Base-by-base conservation (phyloP, 2,113 vertebrate species). In the Butastur rufipennis region DNA sequence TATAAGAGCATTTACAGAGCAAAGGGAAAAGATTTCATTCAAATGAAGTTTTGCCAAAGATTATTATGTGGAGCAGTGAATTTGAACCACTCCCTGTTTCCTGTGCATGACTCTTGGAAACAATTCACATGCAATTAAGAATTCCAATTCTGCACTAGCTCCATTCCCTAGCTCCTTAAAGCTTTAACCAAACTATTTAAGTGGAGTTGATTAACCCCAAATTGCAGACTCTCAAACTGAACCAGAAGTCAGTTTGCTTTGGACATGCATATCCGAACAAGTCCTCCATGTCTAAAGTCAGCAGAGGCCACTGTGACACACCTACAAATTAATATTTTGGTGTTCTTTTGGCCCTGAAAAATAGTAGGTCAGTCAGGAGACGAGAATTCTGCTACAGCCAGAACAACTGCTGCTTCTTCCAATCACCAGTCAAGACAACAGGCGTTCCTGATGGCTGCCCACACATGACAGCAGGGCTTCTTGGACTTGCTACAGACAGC, bases 121-220 rank as follows among this genome's bases (percentile, higher is more conserved):
- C 89, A 95, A 95, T 83, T 92, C 58, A 80, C 32, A 70, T 23
- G n/a, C 81, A 95, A 91, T 91, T 93, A 95, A 73, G 31, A 95
- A 87, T 47, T 80, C 26, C 77, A 91, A 80, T 87, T 94, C 48
- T 75, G 61, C 68, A 72, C 34, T 47, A 89, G 48, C 23, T 73
- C 78, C 29, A 72, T 50, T 77, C 66, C 55, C 53, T 58, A 70
- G 53, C 20, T 89, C 53, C 50, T 91, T 43, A 38, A 91, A 91
- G 58, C 22, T 14, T 65, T 72, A 79, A 45, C 43, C 27, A 22
- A 56, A 48, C 19, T 22, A 47, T 56, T 86, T 61, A 3, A 75
- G 71, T 8, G 2, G 53, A 73, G 47, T 20, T 81, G 52, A 89
- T 81, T 63, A 93, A 94, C 45, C 11, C 36, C 29, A 83, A 86